These are phyloP conservation scores for Trissolcus brochymenae DNA, from an alignment of 2,888 invertebrate genomes.

Conservation along the genomic window DNA sequence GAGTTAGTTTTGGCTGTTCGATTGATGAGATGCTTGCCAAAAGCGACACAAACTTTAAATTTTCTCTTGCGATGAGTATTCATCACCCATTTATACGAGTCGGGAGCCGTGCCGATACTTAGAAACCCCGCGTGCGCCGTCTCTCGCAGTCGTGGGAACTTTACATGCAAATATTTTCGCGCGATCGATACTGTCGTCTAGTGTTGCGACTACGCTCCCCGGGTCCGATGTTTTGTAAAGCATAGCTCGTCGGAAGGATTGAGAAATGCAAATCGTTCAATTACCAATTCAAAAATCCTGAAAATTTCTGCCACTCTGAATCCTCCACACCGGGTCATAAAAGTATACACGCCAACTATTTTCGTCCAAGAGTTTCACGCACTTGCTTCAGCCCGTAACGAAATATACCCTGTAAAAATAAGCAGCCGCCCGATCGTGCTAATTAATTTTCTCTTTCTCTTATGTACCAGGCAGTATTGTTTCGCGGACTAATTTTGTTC, in stretches of 20 bases:
- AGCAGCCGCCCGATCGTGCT: too few relatives aligned
- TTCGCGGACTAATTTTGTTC: too few relatives aligned
- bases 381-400: neutral
- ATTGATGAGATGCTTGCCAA: constrained; percentile 24
- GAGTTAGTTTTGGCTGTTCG: constrained; percentile 28
- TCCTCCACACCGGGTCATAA: constrained; percentile 24
- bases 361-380: neutral
- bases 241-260: constrained; percentile 30
- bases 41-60: constrained; percentile 36
- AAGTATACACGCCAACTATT: constrained; percentile 7
- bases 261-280: constrained; percentile 55
- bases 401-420: too few relatives aligned
- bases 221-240: constrained; percentile 42
- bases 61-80: constrained; percentile 45
- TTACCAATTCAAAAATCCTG: constrained; percentile 62
- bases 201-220: constrained; percentile 46
- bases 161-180: constrained; percentile 65
- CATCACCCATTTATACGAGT: constrained; percentile 45
- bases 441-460: too few relatives aligned
- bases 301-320: constrained; percentile 42
- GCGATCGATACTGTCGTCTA: constrained; percentile 63
- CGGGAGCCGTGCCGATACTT: constrained; percentile 40
- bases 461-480: too few relatives aligned
- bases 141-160: constrained; percentile 54
- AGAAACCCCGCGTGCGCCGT: constrained; percentile 28